Conservation (phyloP, 2,888 invertebrate genomes). For the Zygaena filipendulae region DNA sequence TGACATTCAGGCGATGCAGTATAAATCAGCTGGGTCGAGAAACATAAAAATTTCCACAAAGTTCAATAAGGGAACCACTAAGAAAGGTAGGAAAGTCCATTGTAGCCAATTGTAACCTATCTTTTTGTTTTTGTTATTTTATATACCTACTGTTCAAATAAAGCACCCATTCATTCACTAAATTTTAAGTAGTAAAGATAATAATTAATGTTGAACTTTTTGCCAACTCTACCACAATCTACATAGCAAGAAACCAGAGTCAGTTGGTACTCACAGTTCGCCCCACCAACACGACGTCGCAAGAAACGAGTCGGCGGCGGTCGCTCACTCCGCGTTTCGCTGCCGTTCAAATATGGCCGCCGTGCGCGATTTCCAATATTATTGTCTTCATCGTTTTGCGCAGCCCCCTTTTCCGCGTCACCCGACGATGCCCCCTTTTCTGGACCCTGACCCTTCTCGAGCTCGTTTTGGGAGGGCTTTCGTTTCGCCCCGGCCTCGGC, state of each 20-base stretch:
- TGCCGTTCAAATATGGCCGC: conserved; percentile 39
- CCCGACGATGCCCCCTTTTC: background rate
- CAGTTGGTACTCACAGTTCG: conserved; percentile 57
- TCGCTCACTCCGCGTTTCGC: conserved; percentile 44
- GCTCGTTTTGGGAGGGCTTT: background rate
- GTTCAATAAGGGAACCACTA: no score
- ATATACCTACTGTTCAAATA: no score
- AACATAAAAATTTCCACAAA: no score
- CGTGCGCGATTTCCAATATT: conserved; percentile 27
- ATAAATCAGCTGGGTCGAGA: no score
- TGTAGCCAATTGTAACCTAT: no score
- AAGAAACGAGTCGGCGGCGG: conserved; percentile 43
- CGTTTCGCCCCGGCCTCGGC: conserved; percentile 7
- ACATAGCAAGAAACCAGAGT: conserved; percentile 27
- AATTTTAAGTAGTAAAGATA: no score
- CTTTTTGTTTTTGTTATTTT: no score
- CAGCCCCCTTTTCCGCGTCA: conserved; percentile 16
- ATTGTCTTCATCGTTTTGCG: conserved; percentile 24
- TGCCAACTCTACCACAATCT: no score
- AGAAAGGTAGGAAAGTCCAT: no score
- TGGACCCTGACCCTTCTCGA: background rate
- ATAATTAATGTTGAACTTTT: no score
- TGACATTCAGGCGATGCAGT: no score
- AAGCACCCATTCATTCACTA: no score
- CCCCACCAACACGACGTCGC: conserved; percentile 43